Conservation (phyloP, 37 sponge, comb jelly and placozoan genomes). For the Dysidea cf. avara region DNA sequence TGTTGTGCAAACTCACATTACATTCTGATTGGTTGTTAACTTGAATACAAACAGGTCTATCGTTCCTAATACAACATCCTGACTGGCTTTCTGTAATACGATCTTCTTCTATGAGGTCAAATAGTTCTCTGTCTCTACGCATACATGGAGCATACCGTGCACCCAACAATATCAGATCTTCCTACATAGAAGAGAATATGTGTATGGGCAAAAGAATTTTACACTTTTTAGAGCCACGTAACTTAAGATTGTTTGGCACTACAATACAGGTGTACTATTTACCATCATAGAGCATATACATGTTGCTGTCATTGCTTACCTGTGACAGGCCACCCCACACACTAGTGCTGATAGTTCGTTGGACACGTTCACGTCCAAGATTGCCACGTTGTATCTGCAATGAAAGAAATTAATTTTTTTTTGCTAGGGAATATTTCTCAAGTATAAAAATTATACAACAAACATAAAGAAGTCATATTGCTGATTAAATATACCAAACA, state of each 20-base stretch:
- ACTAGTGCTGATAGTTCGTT: slow-evolving; percentile 31
- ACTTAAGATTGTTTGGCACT: too few species aligned
- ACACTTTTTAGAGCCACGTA: too few species aligned
- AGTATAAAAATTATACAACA: too few species aligned
- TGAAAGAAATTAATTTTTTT: too few species aligned
- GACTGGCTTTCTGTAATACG: slow-evolving; percentile 39
- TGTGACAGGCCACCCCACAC: slow-evolving; percentile 75
- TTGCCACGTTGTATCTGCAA: slow-evolving; percentile 20
- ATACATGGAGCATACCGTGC: slow-evolving; percentile 87
- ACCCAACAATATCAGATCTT: slow-evolving; percentile 70
- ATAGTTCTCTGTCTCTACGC: slow-evolving; percentile 62
- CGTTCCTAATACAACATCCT: slow-evolving; percentile 83
- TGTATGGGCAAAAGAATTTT: too few species aligned
- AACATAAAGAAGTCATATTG: too few species aligned
- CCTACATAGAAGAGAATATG: slow-evolving; percentile 5
- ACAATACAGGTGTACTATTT: too few species aligned
- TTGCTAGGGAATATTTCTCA: too few species aligned
- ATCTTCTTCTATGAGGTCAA: slow-evolving; percentile 64
- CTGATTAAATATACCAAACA: too few species aligned
- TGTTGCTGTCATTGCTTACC: too few species aligned
- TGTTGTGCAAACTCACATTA: slow-evolving; percentile 26
- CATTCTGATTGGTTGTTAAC: slow-evolving; percentile 5
- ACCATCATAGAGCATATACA: too few species aligned
- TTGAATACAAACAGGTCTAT: slow-evolving; percentile 75
- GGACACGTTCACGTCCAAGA: slow-evolving; percentile 23